A percentile compares a stretch with the other conserved stretches of the same genome.
These are phyloP conservation scores for Melanargia galathea DNA, from an alignment of 2,888 invertebrate species.

Conservation along the genomic window DNA sequence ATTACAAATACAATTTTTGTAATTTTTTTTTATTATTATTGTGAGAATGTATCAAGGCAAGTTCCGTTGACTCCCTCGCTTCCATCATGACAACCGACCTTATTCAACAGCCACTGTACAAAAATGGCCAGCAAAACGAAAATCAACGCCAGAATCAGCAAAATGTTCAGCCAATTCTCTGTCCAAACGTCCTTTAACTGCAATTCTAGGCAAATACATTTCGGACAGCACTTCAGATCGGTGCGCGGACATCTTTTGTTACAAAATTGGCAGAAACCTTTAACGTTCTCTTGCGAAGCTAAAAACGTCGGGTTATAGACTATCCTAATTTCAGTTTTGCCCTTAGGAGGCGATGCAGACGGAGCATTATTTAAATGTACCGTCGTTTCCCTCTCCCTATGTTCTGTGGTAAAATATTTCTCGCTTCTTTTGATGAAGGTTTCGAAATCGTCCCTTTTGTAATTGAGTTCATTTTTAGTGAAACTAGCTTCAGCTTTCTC, in stretches of 20 bases:
- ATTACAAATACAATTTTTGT: no score
- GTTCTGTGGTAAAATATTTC: constrained; percentile 68
- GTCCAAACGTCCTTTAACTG: constrained; percentile 64
- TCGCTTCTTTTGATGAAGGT: constrained; percentile 76
- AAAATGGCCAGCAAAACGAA: constrained; percentile 64
- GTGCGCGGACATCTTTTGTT: constrained; percentile 63
- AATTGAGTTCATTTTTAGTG: constrained; percentile 62
- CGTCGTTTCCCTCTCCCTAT: constrained; percentile 59
- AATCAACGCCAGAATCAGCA: constrained; percentile 61
- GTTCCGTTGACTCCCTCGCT: constrained; percentile 47
- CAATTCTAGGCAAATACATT: constrained; percentile 66
- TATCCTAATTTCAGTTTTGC: constrained; percentile 71
- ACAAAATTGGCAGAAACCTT: constrained; percentile 66
- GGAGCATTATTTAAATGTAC: constrained; percentile 55
- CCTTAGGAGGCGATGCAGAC: constrained; percentile 44
- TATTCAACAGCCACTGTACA: constrained; percentile 61
- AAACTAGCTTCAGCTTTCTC: constrained; percentile 69
- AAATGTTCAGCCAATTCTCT: constrained; percentile 73
- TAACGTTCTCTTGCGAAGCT: constrained; percentile 49
- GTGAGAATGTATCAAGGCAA: constrained; percentile 59
- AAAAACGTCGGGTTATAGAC: constrained; percentile 76
- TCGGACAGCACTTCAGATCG: constrained; percentile 64
- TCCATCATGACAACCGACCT: constrained; percentile 51
- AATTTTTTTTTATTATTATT: no score
- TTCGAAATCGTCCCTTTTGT: constrained; percentile 65